Evolutionary conservation across 1,140 invertebrate genomes (phyloP).

Genomic region (Lucilia cuprina): DNA sequence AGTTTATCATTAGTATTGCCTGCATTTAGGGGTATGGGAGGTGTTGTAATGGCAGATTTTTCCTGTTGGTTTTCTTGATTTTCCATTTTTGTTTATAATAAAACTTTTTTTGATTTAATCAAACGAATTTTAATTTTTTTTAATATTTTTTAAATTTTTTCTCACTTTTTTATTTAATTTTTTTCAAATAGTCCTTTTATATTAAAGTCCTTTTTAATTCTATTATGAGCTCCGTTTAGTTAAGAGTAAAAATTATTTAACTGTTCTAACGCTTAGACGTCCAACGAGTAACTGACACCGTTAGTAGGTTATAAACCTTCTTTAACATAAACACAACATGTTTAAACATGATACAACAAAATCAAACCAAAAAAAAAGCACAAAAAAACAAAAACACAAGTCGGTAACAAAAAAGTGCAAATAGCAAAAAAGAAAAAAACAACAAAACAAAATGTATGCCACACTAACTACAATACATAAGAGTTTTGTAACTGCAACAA

Average conservation of each 20-base stretch:
- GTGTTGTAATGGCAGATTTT: conserved; percentile 3
- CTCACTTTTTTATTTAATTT: neutral
- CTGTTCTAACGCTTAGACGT: conserved; percentile 4
- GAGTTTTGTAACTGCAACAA: neutral
- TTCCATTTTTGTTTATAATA: conserved; percentile 13
- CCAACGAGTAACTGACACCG: conserved; percentile 24
- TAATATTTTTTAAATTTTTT: neutral
- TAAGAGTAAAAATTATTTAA: neutral
- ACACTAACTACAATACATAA: neutral
- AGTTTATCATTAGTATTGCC: conserved; percentile 19
- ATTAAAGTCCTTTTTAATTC: neutral
- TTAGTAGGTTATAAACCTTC: conserved; percentile 5
- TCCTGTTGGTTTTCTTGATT: neutral
- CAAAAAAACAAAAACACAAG: neutral
- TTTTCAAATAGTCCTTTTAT: neutral
- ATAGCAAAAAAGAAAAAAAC: neutral
- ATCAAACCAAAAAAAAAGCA: too few species aligned
- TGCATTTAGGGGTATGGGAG: neutral
- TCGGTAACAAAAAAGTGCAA: neutral
- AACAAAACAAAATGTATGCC: neutral
- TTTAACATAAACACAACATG: conserved; percentile 4
- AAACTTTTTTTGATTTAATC: neutral
- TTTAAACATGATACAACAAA: neutral
- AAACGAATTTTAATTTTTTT: neutral
- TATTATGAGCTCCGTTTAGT: neutral